Evolutionary conservation across 2,888 invertebrate species (phyloP).

Genomic region (Perithous albicinctus): DNA sequence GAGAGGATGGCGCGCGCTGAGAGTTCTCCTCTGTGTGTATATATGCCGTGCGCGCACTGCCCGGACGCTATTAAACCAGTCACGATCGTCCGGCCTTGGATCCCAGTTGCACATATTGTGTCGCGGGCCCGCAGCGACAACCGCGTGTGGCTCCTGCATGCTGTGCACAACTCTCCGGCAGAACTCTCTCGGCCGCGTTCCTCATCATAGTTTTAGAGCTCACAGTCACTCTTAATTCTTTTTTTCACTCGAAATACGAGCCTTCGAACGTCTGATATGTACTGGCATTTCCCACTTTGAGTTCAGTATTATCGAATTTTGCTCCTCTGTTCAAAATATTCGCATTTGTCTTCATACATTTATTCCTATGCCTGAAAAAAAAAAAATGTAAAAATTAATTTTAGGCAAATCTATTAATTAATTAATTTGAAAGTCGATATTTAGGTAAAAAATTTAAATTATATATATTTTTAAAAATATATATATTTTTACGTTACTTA

Average conservation of each 20-base stretch:
- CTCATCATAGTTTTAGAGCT: constrained; percentile 56
- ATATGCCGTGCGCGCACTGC: constrained; percentile 65
- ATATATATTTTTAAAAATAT: too few species aligned
- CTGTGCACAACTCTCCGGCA: constrained; percentile 41
- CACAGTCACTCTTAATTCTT: constrained; percentile 1
- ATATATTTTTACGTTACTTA: too few species aligned
- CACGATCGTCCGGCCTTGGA: constrained; percentile 82
- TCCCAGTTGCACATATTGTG: constrained; percentile 80
- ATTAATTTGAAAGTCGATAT: too few species aligned
- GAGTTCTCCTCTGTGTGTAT: constrained; percentile 29
- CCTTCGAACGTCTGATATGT: background rate
- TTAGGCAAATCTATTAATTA: too few species aligned
- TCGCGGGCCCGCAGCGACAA: constrained; percentile 65
- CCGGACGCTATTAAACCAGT: constrained; percentile 81
- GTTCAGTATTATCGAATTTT: too few species aligned
- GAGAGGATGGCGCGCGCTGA: constrained; percentile 26
- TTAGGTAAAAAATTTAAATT: too few species aligned
- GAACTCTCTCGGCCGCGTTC: constrained; percentile 66
- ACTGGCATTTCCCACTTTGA: too few species aligned
- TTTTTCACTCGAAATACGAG: background rate
- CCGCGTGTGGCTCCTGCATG: constrained; percentile 34
- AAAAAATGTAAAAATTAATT: too few species aligned
- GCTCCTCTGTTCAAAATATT: background rate
- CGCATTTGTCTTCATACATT: background rate
- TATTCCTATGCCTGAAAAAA: background rate